These are phyloP conservation scores for Onychostruthus taczanowskii DNA, from an alignment of 2,113 vertebrate genomes.

Conservation along the genomic window DNA sequence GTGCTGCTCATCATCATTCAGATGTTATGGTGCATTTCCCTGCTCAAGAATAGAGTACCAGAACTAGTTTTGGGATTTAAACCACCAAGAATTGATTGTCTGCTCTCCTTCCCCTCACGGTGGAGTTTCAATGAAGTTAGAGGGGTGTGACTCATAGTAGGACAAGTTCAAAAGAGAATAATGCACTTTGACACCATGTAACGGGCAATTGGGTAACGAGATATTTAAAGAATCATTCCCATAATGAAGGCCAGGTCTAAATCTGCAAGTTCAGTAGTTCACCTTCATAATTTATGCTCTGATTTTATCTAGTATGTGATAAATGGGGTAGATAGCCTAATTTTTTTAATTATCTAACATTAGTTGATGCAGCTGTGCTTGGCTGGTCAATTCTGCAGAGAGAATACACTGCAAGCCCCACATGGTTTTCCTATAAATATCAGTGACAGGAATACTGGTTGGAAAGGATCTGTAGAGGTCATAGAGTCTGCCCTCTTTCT, in stretches of 20 bases:
- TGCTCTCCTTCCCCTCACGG: neutral
- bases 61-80: neutral
- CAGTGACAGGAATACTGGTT: neutral
- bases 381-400: neutral
- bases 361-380: neutral
- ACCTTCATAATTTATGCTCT: neutral
- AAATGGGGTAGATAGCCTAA: neutral
- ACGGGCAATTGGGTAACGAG: rapidly evolving
- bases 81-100: neutral
- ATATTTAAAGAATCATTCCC: neutral
- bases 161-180: neutral
- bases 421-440: slow-evolving; percentile 1
- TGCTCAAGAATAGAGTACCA: neutral
- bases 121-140: neutral
- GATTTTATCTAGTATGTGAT: neutral
- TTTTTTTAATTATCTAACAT: neutral
- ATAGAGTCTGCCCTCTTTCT: neutral
- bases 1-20: neutral
- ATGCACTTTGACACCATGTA: rapidly evolving
- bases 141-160: neutral
- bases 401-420: neutral
- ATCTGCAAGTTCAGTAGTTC: neutral
- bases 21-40: neutral
- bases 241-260: neutral
- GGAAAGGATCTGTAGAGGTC: neutral